Base-by-base conservation (phyloP, 2,113 vertebrate species). In the Hippocampus barbouri region DNA sequence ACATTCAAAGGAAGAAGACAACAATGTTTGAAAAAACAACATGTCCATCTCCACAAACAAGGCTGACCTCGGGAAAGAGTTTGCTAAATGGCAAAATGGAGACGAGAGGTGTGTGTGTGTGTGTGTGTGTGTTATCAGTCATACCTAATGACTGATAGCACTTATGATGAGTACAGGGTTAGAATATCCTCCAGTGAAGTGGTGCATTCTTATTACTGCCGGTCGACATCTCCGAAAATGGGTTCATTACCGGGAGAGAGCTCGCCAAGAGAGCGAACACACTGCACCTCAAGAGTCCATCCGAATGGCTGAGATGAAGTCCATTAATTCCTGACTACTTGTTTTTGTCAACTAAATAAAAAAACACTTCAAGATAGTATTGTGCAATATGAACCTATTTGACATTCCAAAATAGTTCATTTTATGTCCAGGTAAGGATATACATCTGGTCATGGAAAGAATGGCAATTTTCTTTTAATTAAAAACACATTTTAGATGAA, bases 341-440 rank as follows among this genome's bases (percentile, higher is more conserved):
- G 79, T 85, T 88, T 88, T 87, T 87, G 76, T 87, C 77, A 85
- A 85, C 86, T 85, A 88, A 87, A 91, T 90, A 89, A 89, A 45
- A 47, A 2, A 25, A 12, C 43, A 47, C 41, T 23, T 47, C 12
- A 11, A 30, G 20, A n/a, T 27, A 27, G 12, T 30, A 14, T 11
- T 27, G 57, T 27, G 12, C 12, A 5, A 59, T 25, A 27, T 30
- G 12, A 14, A 34, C 27, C 8, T 18, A 60, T 8, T 30, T 30
- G 25, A 60, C 7, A 30, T 23, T 1, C 0, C n/a, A 25, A 25
- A 3, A 23, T 9, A 23, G 43, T 45, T 45, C 9, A 45, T 45
- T 45, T 14, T 45, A 45, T 45, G 10, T 45, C 43, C 43, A 3
- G 43, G 14, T 45, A 45, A 45, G 10, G 43, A 45, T 3, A 45